A percentile compares a stretch with the other conserved stretches of the same genome.
phyloP scores from a whole-genome alignment of 2,113 vertebrate species.

The Corydoras maculifer region DNA sequence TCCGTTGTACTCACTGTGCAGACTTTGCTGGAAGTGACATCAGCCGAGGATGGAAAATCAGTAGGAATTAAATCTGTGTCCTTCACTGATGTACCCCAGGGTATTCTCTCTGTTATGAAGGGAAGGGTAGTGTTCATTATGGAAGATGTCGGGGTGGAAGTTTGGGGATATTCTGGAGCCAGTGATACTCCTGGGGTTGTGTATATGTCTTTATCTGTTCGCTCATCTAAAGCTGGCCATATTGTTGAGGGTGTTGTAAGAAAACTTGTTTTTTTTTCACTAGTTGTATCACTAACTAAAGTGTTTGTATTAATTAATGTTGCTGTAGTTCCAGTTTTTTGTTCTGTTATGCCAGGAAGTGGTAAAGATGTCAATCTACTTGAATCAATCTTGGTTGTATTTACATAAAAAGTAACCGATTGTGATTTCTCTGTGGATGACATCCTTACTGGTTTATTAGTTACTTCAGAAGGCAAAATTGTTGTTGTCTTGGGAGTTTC shows the following conservation, averaged over 20 bases:
- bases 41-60: background rate
- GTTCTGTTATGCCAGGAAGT: conserved; percentile 16
- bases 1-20: conserved; percentile 58
- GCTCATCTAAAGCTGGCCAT: conserved; percentile 12
- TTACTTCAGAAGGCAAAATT: conserved; percentile 38
- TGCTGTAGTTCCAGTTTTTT: conserved; percentile 5
- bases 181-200: background rate
- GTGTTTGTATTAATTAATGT: conserved; percentile 18
- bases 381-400: conserved; percentile 30
- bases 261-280: conserved; percentile 4
- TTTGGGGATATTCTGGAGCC: conserved; percentile 11
- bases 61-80: conserved; percentile 14
- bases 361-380: conserved; percentile 10
- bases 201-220: background rate
- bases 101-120: conserved; percentile 25
- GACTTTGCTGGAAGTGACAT: conserved; percentile 45
- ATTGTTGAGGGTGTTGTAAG: conserved; percentile 9
- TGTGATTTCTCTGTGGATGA: conserved; percentile 50
- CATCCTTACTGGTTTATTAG: conserved; percentile 30
- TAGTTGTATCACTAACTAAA: conserved; percentile 14
- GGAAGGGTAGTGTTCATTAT: conserved; percentile 4
- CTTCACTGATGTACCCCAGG: conserved; percentile 24
- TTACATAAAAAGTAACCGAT: conserved; percentile 37
- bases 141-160: background rate
- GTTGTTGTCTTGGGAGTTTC: conserved; percentile 49